Evolutionary conservation across 35 echinoderm and acorn worm species (phyloP).

Genomic region (Apostichopus japonicus): DNA sequence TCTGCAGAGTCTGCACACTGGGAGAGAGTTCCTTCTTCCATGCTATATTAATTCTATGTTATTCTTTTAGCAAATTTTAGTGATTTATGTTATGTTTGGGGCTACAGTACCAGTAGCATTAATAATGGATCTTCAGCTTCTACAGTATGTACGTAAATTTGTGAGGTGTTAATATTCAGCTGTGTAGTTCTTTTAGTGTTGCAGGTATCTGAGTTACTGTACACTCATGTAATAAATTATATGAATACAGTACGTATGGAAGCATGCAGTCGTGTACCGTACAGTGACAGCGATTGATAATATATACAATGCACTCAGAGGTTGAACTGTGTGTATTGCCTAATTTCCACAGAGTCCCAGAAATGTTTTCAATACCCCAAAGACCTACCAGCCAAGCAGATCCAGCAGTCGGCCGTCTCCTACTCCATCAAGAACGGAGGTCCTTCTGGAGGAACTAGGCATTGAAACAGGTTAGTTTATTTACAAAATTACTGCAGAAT

Average conservation of each 20-base stretch:
- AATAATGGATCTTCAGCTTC: too few relatives aligned
- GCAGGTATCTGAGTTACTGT: background rate
- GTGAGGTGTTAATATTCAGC: background rate
- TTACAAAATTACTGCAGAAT: background rate
- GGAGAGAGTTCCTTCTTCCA: too few relatives aligned
- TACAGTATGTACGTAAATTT: too few relatives aligned
- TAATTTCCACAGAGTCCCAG: constrained; percentile 15
- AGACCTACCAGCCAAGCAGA: constrained; percentile 65
- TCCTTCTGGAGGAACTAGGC: constrained; percentile 74
- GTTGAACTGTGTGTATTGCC: background rate
- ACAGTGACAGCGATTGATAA: background rate
- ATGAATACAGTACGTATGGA: background rate
- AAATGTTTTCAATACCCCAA: constrained; percentile 81
- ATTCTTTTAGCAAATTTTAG: too few relatives aligned
- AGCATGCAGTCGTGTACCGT: background rate
- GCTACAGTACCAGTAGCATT: too few relatives aligned
- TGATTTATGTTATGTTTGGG: too few relatives aligned
- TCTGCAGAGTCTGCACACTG: too few relatives aligned
- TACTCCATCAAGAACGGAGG: constrained; percentile 72
- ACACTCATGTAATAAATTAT: too few relatives aligned
- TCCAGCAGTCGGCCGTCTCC: constrained; percentile 54
- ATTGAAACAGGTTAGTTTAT: constrained; percentile 63
- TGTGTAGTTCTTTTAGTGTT: background rate
- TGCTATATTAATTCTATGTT: too few relatives aligned
- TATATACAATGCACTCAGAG: background rate